Evolutionary conservation across 1,140 invertebrate genomes (phyloP).

Genomic region (Polypedilum vanderplanki): DNA sequence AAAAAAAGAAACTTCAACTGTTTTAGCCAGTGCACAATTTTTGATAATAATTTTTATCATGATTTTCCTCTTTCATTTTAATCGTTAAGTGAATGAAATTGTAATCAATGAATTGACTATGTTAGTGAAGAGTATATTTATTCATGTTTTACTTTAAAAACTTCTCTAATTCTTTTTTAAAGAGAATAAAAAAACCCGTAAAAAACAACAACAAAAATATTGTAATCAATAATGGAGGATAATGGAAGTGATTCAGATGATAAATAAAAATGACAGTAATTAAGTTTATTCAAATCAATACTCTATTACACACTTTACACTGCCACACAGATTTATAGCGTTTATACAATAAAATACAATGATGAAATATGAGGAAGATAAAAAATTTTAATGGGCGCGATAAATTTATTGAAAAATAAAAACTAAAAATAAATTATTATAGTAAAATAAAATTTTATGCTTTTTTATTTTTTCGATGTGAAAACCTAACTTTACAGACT

Average conservation of each 20-base stretch:
- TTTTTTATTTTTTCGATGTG: not conserved
- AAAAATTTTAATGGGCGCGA: constrained; percentile 12
- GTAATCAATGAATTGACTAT: constrained; percentile 13
- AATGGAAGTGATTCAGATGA: constrained; percentile 2
- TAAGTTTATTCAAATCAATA: constrained; percentile 14
- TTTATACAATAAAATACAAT: not conserved
- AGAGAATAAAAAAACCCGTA: not conserved
- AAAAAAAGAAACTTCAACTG: not conserved
- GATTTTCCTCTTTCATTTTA: no score
- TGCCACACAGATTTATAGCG: constrained; percentile 16
- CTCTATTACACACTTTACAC: constrained; percentile 17
- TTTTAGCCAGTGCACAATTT: constrained; percentile 17
- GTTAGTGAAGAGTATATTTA: not conserved
- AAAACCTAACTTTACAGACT: no score
- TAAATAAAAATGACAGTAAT: not conserved
- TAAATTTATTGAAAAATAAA: constrained; percentile 8
- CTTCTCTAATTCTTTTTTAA: not conserved
- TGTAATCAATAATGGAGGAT: not conserved
- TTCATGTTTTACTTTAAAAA: not conserved
- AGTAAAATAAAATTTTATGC: not conserved
- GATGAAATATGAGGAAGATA: constrained; percentile 1
- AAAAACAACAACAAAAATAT: not conserved
- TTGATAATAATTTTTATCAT: not conserved
- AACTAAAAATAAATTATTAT: constrained; percentile 17
- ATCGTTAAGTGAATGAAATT: not conserved